These are phyloP conservation scores for Clarias fuscus DNA, from an alignment of 2,797 vertebrate species.

Conservation along the genomic window DNA sequence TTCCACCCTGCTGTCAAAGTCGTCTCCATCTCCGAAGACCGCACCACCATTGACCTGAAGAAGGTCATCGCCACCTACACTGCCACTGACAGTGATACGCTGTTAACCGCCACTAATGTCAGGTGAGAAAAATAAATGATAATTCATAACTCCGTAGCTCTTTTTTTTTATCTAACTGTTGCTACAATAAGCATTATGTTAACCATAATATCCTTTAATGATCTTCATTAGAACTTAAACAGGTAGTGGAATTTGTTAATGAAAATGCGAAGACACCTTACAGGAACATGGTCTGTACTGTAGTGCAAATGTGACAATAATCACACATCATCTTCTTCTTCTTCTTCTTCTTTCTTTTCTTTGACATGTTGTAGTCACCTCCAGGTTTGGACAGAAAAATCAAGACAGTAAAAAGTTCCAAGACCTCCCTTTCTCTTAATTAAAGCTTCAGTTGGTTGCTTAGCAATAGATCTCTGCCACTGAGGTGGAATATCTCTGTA, in stretches of 20 bases:
- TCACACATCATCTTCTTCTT: too few species aligned
- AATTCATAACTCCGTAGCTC: neutral
- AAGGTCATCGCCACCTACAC: slow-evolving; percentile 74
- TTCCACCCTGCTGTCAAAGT: slow-evolving; percentile 77
- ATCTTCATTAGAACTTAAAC: neutral
- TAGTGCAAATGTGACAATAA: neutral
- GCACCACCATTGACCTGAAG: slow-evolving; percentile 25
- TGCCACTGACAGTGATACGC: slow-evolving; percentile 85
- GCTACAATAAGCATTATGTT: neutral
- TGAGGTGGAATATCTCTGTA: too few species aligned
- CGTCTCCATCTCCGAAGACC: slow-evolving; percentile 71
- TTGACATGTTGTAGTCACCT: neutral
- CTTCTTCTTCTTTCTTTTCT: too few species aligned
- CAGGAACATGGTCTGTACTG: neutral
- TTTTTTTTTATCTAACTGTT: neutral
- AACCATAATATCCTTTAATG: neutral
- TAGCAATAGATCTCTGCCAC: too few species aligned
- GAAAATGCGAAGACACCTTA: neutral
- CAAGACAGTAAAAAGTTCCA: neutral
- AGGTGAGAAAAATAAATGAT: slow-evolving; percentile 68
- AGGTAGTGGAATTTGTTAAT: neutral
- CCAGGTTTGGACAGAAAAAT: neutral
- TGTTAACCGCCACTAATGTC: slow-evolving; percentile 75
- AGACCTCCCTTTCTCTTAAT: neutral
- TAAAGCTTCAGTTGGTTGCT: neutral